phyloP scores from a whole-genome alignment of 1,140 invertebrate genomes.

The Augochlora pura region DNA sequence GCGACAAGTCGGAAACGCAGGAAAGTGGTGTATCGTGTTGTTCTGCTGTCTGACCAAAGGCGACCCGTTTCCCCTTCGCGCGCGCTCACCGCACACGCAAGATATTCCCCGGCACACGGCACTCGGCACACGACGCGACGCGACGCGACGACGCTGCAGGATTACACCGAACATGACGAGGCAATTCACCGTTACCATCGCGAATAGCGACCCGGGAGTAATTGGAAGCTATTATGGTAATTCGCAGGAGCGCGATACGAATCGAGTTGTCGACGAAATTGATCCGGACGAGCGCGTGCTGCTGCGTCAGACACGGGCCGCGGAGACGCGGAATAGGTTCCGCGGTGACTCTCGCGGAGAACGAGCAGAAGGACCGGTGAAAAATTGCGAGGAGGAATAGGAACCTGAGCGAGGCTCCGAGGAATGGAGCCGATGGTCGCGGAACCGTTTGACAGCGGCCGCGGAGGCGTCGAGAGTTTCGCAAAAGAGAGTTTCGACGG shows the following conservation, averaged over 20 bases:
- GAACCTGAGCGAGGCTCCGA: too few species aligned
- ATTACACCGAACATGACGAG: too few species aligned
- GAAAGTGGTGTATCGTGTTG: too few species aligned
- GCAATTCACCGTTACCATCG: not conserved
- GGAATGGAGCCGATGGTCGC: too few species aligned
- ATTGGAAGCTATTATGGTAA: not conserved
- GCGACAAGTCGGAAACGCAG: not conserved
- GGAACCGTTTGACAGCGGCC: too few species aligned
- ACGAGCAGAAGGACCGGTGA: not conserved
- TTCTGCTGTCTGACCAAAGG: constrained; percentile 3
- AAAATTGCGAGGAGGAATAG: not conserved
- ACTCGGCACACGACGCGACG: too few species aligned
- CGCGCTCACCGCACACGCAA: not conserved
- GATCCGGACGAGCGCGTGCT: not conserved
- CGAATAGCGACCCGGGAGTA: not conserved
- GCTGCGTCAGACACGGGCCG: not conserved
- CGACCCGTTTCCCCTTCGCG: constrained; percentile 1
- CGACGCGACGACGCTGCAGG: too few species aligned
- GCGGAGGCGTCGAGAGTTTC: too few species aligned
- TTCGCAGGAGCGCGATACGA: not conserved
- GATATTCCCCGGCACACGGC: too few species aligned
- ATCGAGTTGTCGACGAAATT: not conserved
- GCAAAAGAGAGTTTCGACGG: too few species aligned
- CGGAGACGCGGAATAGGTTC: not conserved
- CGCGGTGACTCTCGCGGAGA: too few species aligned